These are phyloP conservation scores for Hydrolagus colliei DNA, from an alignment of 2,797 vertebrate genomes.

Conservation along the genomic window DNA sequence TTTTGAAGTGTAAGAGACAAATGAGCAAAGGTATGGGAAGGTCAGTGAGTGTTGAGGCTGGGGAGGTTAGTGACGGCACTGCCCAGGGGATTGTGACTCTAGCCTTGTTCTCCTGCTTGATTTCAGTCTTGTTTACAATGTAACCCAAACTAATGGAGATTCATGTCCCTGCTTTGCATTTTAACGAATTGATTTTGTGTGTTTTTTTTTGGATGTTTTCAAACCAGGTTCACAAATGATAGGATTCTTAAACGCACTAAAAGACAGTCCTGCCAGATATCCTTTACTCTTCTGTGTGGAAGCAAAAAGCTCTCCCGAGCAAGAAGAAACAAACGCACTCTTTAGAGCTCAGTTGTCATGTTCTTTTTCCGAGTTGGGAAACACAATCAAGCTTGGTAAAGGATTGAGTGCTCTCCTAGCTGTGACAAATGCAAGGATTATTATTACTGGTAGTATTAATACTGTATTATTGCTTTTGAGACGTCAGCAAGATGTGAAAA, in stretches of 20 bases:
- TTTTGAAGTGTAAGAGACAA: background rate
- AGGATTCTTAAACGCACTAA: constrained; percentile 85
- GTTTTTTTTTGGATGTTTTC: constrained; percentile 15
- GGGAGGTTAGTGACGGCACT: no score
- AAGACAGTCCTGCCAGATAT: constrained; percentile 97
- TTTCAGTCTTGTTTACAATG: constrained; percentile 44
- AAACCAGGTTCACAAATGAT: constrained; percentile 72
- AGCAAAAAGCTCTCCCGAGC: background rate
- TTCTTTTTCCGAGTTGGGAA: background rate
- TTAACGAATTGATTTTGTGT: constrained; percentile 16
- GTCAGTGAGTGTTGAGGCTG: no score
- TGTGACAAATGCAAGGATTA: no score
- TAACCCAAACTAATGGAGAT: constrained; percentile 36
- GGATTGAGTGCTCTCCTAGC: background rate
- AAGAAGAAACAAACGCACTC: no score
- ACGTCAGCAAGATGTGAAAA: no score
- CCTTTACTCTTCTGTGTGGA: constrained; percentile 60
- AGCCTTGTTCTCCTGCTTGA: background rate
- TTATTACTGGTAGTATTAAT: no score
- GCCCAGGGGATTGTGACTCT: no score
- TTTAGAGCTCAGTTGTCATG: background rate
- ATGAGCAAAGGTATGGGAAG: no score
- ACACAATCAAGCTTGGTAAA: background rate
- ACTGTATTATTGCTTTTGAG: no score
- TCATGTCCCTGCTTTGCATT: constrained; percentile 34